These are phyloP conservation scores for Onthophagus taurus DNA, from an alignment of 1,140 invertebrate species.

Conservation along the genomic window DNA sequence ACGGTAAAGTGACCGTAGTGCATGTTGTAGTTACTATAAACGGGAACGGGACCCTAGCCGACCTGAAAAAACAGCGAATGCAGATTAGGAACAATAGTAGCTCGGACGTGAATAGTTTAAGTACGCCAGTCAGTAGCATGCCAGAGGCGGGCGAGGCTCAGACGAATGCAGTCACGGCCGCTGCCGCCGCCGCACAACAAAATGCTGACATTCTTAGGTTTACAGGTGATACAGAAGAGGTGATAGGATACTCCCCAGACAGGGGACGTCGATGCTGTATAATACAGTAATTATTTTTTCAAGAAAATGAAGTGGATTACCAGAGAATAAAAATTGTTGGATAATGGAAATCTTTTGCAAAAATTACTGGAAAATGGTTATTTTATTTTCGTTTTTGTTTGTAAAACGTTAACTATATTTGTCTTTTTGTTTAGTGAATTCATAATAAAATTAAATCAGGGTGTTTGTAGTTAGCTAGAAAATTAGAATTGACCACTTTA, in stretches of 20 bases:
- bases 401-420: no score
- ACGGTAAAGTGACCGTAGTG: conserved; percentile 76
- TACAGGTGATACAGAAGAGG: conserved; percentile 56
- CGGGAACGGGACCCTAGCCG: conserved; percentile 61
- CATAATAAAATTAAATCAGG: no score
- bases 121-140: conserved; percentile 39
- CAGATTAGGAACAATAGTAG: conserved; percentile 64
- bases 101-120: conserved; percentile 41
- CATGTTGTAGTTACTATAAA: conserved; percentile 61
- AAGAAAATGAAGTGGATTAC: no score
- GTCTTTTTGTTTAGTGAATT: no score
- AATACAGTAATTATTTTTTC: conserved; percentile 28
- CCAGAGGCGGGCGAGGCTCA: conserved; percentile 36
- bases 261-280: conserved; percentile 53
- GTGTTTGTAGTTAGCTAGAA: no score
- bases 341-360: no score
- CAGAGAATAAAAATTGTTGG: no score
- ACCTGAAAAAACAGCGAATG: conserved; percentile 81
- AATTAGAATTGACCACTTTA: no score
- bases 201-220: conserved; percentile 46
- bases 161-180: conserved; percentile 19
- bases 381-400: no score
- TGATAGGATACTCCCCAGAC: conserved; percentile 52
- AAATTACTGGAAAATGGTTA: no score
- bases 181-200: conserved; percentile 25